Percentiles rank a stretch among this genome's conserved stretches.
Evolutionary conservation across 1,140 invertebrate genomes (phyloP).

Genomic region (Drosophila albomicans): DNA sequence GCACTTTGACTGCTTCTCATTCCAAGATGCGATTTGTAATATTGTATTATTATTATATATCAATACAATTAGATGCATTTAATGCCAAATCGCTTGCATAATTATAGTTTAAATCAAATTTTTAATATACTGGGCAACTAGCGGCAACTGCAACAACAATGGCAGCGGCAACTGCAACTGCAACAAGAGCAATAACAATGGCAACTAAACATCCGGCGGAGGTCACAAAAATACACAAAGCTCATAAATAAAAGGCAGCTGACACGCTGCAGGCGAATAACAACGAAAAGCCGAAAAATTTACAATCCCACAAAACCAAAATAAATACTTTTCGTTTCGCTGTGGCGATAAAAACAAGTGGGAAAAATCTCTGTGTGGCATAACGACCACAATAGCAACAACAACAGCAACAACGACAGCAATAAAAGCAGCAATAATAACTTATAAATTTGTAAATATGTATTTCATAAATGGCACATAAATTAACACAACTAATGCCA

Average conservation of each 20-base stretch:
- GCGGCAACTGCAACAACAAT: constrained; percentile 21
- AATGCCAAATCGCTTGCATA: no score
- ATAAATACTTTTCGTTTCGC: constrained; percentile 29
- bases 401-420: constrained; percentile 17
- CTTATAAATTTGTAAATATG: constrained; percentile 81
- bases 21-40: no score
- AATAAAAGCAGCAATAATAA: constrained; percentile 56
- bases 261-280: constrained; percentile 55
- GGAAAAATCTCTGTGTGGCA: constrained; percentile 40
- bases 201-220: constrained; percentile 80
- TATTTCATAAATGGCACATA: constrained; percentile 81
- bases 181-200: constrained; percentile 47
- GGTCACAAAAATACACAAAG: constrained; percentile 61
- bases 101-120: constrained; percentile 51
- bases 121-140: constrained; percentile 50
- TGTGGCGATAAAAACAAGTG: constrained; percentile 54
- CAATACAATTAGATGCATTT: no score
- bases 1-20: no score
- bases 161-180: constrained; percentile 22
- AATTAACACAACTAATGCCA: constrained; percentile 80
- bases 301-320: constrained; percentile 51
- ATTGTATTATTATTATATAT: no score
- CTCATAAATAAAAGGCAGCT: constrained; percentile 71
- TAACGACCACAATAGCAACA: constrained; percentile 21
- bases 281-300: constrained; percentile 40